Conservation (phyloP, 2,888 invertebrate genomes). For the Fragum sueziense region DNA sequence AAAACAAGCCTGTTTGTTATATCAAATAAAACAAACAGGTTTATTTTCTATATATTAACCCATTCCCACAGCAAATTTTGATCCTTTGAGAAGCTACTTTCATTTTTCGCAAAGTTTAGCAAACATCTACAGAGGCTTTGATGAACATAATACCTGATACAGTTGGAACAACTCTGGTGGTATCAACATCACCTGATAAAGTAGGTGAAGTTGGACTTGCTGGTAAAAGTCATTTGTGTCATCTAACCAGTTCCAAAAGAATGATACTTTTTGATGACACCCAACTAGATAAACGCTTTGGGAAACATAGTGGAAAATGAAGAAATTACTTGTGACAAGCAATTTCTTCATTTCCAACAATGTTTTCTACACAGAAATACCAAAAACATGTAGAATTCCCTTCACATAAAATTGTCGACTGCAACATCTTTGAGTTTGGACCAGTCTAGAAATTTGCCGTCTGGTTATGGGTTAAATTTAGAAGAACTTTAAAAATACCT, state of each 20-base stretch:
- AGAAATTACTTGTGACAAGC: no score
- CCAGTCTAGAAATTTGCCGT: neutral
- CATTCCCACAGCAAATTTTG: neutral
- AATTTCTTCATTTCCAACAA: neutral
- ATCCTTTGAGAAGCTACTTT: no score
- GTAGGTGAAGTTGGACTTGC: neutral
- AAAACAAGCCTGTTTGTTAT: neutral
- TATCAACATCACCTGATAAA: no score
- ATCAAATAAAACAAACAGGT: no score
- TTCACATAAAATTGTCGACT: neutral
- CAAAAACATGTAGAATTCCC: neutral
- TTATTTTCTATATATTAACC: neutral
- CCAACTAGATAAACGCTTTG: neutral
- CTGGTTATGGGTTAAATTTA: neutral
- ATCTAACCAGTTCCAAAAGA: neutral
- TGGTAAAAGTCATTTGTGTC: conserved; percentile 33
- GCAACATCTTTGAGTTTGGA: neutral
- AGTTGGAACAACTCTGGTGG: no score
- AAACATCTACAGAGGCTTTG: no score
- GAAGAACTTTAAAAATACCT: conserved; percentile 22
- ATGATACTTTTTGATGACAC: neutral
- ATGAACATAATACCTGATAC: no score
- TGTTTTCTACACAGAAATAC: neutral
- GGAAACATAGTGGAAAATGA: no score
- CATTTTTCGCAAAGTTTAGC: no score